phyloP scores from a whole-genome alignment of 1,140 invertebrate species.

The Drosophila kanapiae region DNA sequence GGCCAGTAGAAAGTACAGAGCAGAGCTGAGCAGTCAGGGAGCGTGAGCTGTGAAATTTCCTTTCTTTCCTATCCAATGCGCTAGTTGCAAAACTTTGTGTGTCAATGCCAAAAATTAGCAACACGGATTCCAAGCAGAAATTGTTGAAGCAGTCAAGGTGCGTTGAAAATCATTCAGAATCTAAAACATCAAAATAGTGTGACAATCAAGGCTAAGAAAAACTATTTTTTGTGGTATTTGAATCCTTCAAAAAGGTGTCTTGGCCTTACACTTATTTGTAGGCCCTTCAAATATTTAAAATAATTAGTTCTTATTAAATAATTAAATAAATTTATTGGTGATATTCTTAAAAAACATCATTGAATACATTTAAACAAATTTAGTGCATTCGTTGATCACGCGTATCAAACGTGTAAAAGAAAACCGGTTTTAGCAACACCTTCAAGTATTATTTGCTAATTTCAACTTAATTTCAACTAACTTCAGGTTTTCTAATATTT shows the following conservation, averaged over 20 bases:
- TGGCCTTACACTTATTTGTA: too few relatives aligned
- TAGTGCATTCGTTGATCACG: neutral
- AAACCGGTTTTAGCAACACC: neutral
- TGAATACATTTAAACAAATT: too few relatives aligned
- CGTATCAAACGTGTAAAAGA: too few relatives aligned
- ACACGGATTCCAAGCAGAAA: conserved; percentile 67
- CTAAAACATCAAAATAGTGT: too few relatives aligned
- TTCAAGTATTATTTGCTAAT: neutral
- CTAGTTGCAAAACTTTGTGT: conserved; percentile 76
- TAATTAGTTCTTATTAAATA: too few relatives aligned
- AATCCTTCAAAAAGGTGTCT: neutral
- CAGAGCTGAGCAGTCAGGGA: conserved; percentile 47
- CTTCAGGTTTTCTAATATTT: neutral
- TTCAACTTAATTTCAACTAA: neutral
- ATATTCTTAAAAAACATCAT: too few relatives aligned
- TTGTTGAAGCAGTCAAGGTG: conserved; percentile 70
- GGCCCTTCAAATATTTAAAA: too few relatives aligned
- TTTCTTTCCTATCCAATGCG: conserved; percentile 61
- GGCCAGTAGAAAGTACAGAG: conserved; percentile 74
- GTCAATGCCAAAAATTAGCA: conserved; percentile 83
- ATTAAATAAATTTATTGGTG: too few relatives aligned
- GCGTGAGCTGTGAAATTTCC: conserved; percentile 27
- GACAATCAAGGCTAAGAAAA: neutral
- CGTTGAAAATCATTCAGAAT: neutral
- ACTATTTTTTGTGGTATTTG: neutral